Percentiles rank a stretch among this genome's conserved stretches.
These are phyloP conservation scores for Diaprepes abbreviatus DNA, from an alignment of 2,888 invertebrate genomes.

Conservation along the genomic window DNA sequence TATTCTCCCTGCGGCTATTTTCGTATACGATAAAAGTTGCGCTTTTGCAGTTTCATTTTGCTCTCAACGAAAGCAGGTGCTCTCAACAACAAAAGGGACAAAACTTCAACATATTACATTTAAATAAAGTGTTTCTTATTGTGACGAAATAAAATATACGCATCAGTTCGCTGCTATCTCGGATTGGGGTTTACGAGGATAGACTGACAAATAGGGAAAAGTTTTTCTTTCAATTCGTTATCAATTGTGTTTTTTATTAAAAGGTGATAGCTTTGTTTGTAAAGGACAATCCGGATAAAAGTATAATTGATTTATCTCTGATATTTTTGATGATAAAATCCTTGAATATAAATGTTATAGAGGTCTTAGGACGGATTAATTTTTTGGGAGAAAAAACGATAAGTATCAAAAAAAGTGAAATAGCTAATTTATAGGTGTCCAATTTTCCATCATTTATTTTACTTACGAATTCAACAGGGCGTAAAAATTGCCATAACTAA, in stretches of 20 bases:
- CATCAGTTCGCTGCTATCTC: not conserved
- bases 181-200: not conserved
- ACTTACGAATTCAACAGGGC: too few relatives aligned
- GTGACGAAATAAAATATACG: constrained; percentile 20
- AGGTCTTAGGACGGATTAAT: too few relatives aligned
- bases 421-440: too few relatives aligned
- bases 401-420: too few relatives aligned
- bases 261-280: too few relatives aligned
- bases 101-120: constrained; percentile 42
- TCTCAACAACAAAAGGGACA: constrained; percentile 38
- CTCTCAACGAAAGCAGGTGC: constrained; percentile 43
- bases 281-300: too few relatives aligned
- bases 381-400: too few relatives aligned
- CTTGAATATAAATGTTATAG: too few relatives aligned
- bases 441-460: too few relatives aligned
- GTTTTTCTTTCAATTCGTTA: not conserved
- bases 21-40: constrained; percentile 53
- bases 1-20: constrained; percentile 66
- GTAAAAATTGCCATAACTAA: too few relatives aligned
- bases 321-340: too few relatives aligned
- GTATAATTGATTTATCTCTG: too few relatives aligned
- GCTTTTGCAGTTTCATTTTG: constrained; percentile 48
- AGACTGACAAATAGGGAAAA: not conserved
- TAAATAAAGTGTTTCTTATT: constrained; percentile 43
- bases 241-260: not conserved